Conservation (phyloP, 2,888 invertebrate species). For the Actias luna region DNA sequence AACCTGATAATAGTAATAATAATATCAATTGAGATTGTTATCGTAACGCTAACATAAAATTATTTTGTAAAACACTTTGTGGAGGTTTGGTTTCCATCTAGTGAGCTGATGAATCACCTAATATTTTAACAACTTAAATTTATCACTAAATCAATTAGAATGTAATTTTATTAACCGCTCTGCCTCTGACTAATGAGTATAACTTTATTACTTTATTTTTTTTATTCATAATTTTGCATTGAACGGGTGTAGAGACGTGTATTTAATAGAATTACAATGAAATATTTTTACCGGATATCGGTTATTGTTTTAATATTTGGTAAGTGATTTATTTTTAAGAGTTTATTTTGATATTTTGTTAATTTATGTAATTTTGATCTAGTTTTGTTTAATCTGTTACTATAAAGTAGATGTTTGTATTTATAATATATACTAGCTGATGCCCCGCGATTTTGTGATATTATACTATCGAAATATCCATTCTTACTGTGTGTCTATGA, state of each 20-base stretch:
- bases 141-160: neutral
- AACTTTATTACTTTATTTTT: no score
- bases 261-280: conserved; percentile 13
- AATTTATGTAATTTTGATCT: no score
- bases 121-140: neutral
- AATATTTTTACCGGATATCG: conserved; percentile 10
- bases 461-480: no score
- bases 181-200: conserved; percentile 14
- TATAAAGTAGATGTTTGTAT: neutral
- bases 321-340: conserved; percentile 15
- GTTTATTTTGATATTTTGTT: neutral
- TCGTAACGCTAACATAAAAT: no score
- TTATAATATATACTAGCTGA: no score
- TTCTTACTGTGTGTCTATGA: no score
- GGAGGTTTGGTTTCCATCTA: no score
- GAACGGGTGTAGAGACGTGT: conserved; percentile 7
- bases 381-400: neutral
- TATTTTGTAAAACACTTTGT: no score
- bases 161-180: neutral
- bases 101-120: neutral
- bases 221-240: conserved; percentile 9
- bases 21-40: no score
- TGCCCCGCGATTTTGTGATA: no score
- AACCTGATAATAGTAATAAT: no score
- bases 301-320: conserved; percentile 16